Conservation (phyloP, 2,797 vertebrate genomes). For the Chromobotia macracanthus region DNA sequence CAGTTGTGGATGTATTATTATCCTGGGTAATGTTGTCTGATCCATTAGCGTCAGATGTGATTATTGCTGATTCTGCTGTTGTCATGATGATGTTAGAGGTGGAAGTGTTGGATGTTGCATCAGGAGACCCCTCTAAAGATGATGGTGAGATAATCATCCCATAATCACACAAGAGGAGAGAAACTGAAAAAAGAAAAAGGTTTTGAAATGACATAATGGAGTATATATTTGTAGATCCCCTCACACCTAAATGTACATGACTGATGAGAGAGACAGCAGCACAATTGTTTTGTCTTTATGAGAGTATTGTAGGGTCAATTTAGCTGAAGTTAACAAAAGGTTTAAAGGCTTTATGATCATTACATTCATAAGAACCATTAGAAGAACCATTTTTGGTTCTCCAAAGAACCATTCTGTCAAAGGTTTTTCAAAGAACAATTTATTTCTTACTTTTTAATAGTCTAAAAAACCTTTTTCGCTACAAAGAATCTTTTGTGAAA, state of each 20-base stretch:
- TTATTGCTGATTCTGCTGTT: not conserved
- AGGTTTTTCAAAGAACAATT: too few relatives aligned
- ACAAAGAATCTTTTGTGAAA: too few relatives aligned
- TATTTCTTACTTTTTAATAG: too few relatives aligned
- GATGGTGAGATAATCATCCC: conserved; percentile 14
- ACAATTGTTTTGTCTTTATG: too few relatives aligned
- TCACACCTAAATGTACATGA: not conserved
- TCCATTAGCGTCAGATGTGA: rapidly evolving
- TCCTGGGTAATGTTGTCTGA: not conserved
- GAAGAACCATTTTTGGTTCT: too few relatives aligned
- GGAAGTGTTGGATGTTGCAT: rapidly evolving
- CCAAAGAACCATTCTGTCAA: too few relatives aligned
- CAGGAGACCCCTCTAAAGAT: not conserved
- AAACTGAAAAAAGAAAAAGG: conserved; percentile 4
- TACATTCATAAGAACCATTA: too few relatives aligned
- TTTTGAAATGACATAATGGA: not conserved
- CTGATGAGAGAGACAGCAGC: too few relatives aligned
- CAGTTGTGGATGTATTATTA: not conserved
- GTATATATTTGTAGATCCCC: not conserved
- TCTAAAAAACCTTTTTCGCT: too few relatives aligned
- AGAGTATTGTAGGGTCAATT: too few relatives aligned
- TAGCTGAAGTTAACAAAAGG: too few relatives aligned
- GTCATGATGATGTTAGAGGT: not conserved
- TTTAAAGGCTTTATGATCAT: too few relatives aligned
- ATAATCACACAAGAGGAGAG: conserved; percentile 18